Evolutionary conservation across 30 jellyfish, hydroid and myxozoan genomes (phyloP).

Genomic region (Turritopsis dohrnii): DNA sequence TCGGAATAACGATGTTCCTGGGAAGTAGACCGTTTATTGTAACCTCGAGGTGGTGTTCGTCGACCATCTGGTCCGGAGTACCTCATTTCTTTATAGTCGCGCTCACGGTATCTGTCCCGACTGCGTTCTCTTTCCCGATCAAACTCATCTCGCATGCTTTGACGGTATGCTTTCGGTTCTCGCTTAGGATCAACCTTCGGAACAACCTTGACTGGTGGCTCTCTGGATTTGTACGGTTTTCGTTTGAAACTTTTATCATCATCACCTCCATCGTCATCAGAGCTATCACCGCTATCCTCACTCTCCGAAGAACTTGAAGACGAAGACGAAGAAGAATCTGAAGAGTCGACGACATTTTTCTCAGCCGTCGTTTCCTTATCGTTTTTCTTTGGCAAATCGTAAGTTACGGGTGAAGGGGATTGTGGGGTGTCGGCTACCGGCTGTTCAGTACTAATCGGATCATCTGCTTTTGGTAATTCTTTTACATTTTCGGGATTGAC

Average conservation of each 20-base stretch:
- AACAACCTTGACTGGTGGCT: constrained; percentile 8
- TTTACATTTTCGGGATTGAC: not conserved
- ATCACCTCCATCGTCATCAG: constrained; percentile 47
- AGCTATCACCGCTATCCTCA: constrained; percentile 54
- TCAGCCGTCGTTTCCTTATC: not conserved
- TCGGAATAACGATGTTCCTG: not conserved
- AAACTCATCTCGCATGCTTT: constrained; percentile 64
- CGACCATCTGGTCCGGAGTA: constrained; percentile 14
- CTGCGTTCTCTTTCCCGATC: constrained; percentile 80
- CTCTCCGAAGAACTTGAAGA: constrained; percentile 73
- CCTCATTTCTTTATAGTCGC: not conserved
- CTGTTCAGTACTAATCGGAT: not conserved
- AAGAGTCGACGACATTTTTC: constrained; percentile 15
- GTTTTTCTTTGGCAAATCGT: not conserved
- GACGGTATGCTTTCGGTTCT: constrained; percentile 33
- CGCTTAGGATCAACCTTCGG: not conserved
- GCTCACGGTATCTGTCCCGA: constrained; percentile 68
- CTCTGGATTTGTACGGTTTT: not conserved
- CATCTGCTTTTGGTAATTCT: constrained; percentile 29
- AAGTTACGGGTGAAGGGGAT: not conserved
- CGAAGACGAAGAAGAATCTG: constrained; percentile 23
- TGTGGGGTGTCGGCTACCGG: not conserved
- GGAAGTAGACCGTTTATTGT: not conserved
- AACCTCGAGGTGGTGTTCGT: not conserved
- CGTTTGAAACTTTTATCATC: not conserved